Base-by-base conservation (phyloP, 1,140 invertebrate species). In the Venustaconcha ellipsiformis region DNA sequence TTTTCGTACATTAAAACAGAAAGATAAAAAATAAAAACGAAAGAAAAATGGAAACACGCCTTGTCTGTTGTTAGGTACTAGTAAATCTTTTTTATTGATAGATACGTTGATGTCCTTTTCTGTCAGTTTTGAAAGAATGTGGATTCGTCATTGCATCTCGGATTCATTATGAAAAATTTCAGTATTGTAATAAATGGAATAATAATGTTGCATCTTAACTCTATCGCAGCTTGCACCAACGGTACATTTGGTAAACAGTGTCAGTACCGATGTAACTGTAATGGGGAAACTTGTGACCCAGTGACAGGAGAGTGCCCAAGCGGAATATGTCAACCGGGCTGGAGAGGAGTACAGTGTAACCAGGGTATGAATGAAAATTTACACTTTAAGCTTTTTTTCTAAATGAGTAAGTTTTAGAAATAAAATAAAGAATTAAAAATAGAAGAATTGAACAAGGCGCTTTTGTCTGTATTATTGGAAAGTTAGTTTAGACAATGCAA, bases 181-280 rank as follows among this genome's bases (percentile, higher is more conserved):
- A n/a, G 14, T 14, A 8, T 62, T 23, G 59, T 62, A 62, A 62
- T 18, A 62, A 62, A 18, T n/a, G 23, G 59, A 62, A 11, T 62
- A 18, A n/a, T 23, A 62, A 37, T 20, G n/a, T 23, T 26, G 17
- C 26, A 20, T 17, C 26, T 23, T 14, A 17, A 76, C 64, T 57
- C 6, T 63, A 59, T 56, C 73, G 14, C 79, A 85, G 84, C 74
- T 14, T 85, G 84, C 70, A 78, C 81, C 1, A 81, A 81, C 65
- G 84, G 84, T 18, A 83, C 80, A 17, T 84, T 74, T 63, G 82
- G 82, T 1, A 55, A 76, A 17, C 69, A 80, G 4, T 83, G 81
- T 70, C 72, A 83, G 55, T 70, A 79, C 20, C 63, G 76, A 23
- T 83, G 81, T 67, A 72, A 80, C 59, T 83, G 81, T 76, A 71